These are phyloP conservation scores for Hypomecis punctinalis DNA, from an alignment of 2,888 invertebrate genomes.

Conservation along the genomic window DNA sequence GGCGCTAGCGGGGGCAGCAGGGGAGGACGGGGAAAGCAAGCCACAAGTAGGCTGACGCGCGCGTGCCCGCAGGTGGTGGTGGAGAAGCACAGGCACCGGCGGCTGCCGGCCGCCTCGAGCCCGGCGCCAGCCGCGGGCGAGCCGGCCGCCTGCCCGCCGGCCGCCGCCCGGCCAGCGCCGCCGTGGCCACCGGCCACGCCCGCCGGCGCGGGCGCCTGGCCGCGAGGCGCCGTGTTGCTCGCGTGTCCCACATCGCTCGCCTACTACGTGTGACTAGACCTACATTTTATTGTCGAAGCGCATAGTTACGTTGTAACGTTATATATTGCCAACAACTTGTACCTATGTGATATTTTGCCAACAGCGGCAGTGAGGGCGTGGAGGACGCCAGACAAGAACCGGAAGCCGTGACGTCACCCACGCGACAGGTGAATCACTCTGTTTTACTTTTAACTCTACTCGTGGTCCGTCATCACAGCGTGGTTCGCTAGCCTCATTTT, in stretches of 20 bases:
- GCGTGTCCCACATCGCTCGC: conserved; percentile 19
- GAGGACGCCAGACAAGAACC: too few species aligned
- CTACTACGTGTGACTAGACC: conserved; percentile 16
- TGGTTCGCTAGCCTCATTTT: too few species aligned
- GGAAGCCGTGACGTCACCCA: too few species aligned
- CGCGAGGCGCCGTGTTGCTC: conserved; percentile 13
- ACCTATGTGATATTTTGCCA: neutral
- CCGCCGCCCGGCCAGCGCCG: conserved; percentile 7
- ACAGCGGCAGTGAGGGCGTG: too few species aligned
- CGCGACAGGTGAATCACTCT: too few species aligned
- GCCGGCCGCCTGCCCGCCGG: conserved; percentile 9
- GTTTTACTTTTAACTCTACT: too few species aligned
- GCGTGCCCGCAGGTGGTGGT: conserved; percentile 31
- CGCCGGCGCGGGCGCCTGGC: neutral
- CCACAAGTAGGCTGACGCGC: neutral
- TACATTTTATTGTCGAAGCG: neutral
- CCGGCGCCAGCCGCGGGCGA: neutral
- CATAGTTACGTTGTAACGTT: neutral
- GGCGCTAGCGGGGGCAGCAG: too few species aligned
- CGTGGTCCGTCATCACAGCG: too few species aligned
- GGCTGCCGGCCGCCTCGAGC: conserved; percentile 19
- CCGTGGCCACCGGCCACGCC: conserved; percentile 10
- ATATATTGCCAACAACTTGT: neutral
- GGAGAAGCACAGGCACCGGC: conserved; percentile 29
- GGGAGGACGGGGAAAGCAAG: too few species aligned